Evolutionary conservation across 2,888 invertebrate species (phyloP), one percentile per base, ranked within the genome.

Genomic region (Macrosiphum euphorbiae): DNA sequence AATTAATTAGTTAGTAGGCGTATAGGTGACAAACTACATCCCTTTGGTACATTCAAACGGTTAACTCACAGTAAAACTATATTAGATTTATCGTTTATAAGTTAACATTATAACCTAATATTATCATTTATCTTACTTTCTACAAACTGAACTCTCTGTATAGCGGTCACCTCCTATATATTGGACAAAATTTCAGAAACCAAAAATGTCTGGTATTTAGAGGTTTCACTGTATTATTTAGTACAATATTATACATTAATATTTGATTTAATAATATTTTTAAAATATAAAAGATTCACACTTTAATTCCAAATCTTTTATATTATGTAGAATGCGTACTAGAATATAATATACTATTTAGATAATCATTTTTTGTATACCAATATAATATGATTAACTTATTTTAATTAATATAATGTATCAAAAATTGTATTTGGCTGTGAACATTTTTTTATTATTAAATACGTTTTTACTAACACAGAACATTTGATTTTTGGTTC

Each of bases 311-410:
- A 78, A 41, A 20, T 35, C 8, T 35, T 58, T 58, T 20, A 20
- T 78, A 20, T 78, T 78, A 35, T 35, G 20, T 78, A 67, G 1
- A 67, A 67, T 67, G 16, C 0, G 5, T 7, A 78, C 20, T 78
- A 78, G 35, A 78, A 78, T n/a, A 67, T 67, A 67, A 28, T 67
- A n/a, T n/a, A n/a, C n/a, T 67, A n/a, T n/a, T 67, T 67, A 67
- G 16, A n/a, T 28, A 67, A 67, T 16, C 4, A n/a, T n/a, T n/a
- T 13, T 67, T n/a, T 67, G 67, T n/a, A 58, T 26, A 58, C 67
- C 1, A 78, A 16, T 35, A 78, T 35, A 78, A 20, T 20, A 78
- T 35, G 13, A n/a, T 61, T 28, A 5, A 20, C 7, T 44, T 44
- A 16, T 7, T 78, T 35, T 78, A 20, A 35, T 16, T 20, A 20